Evolutionary conservation across 1,140 invertebrate genomes (phyloP).

Genomic region (Portunus trituberculatus): DNA sequence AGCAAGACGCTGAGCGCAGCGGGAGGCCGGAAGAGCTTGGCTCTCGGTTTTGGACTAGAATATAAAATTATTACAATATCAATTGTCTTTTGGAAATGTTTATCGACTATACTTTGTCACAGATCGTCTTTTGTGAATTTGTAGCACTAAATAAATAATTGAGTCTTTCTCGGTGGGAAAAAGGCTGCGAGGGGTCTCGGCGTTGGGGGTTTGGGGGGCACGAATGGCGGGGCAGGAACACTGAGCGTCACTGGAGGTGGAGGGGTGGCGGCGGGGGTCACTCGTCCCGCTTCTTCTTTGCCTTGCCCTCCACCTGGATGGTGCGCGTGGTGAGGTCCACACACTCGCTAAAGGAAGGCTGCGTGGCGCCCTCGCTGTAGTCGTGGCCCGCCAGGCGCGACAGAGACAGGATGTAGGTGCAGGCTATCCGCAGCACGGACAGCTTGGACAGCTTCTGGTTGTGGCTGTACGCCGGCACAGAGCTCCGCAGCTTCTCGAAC

Average conservation of each 20-base stretch:
- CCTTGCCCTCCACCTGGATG: conserved; percentile 94
- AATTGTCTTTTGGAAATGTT: conserved; percentile 65
- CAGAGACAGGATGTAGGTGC: conserved; percentile 93
- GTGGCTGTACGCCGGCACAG: conserved; percentile 94
- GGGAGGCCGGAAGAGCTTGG: neutral
- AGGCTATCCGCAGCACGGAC: conserved; percentile 90
- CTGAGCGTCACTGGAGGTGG: neutral
- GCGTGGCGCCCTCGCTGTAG: conserved; percentile 82
- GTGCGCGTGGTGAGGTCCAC: conserved; percentile 86
- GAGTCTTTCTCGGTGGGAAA: conserved; percentile 43
- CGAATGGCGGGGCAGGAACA: conserved; percentile 6
- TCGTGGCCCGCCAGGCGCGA: conserved; percentile 86
- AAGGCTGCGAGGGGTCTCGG: conserved; percentile 3
- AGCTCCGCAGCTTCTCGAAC: conserved; percentile 91
- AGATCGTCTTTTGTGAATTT: conserved; percentile 30
- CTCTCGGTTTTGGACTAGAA: conserved; percentile 63
- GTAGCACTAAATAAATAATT: conserved; percentile 68
- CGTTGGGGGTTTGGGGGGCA: neutral
- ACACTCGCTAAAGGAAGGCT: conserved; percentile 86
- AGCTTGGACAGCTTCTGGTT: conserved; percentile 94
- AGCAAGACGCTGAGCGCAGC: conserved; percentile 21
- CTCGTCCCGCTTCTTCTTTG: conserved; percentile 92
- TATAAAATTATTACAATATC: conserved; percentile 55
- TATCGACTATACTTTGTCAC: conserved; percentile 61
- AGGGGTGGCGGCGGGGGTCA: conserved; percentile 75